Percentiles rank a stretch among this genome's conserved stretches.
Conservation (phyloP, 2,797 vertebrate species). For the Heteromormyrus szaboi region DNA sequence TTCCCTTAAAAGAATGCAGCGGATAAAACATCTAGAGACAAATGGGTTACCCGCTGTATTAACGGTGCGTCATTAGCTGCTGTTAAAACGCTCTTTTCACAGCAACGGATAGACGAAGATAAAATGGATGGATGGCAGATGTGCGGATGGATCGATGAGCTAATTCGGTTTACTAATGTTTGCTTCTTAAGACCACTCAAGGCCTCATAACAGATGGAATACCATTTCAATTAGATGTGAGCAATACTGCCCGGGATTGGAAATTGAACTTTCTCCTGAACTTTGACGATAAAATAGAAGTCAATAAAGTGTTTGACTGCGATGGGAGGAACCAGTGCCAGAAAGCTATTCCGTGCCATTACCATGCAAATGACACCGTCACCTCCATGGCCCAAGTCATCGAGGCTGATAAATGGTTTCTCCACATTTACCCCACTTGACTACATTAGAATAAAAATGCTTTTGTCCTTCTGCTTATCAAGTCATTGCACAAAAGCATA, state of each 20-base stretch:
- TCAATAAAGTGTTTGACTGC: conserved; percentile 32
- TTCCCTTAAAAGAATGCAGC: background rate
- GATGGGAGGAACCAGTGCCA: conserved; percentile 21
- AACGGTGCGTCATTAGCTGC: background rate
- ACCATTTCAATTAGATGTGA: conserved; percentile 35
- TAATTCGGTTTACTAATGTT: conserved; percentile 6
- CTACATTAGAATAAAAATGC: conserved; percentile 13
- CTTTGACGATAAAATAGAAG: conserved; percentile 22
- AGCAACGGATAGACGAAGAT: background rate
- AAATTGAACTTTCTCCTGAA: conserved; percentile 18
- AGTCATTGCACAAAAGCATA: background rate
- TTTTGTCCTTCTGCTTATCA: background rate
- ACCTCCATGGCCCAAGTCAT: conserved; percentile 31
- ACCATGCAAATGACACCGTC: conserved; percentile 36
- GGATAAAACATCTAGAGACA: background rate
- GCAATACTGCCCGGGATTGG: conserved; percentile 31
- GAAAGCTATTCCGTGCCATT: conserved; percentile 36
- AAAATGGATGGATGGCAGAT: background rate
- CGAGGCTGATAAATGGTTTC: conserved; percentile 25
- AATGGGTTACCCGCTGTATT: background rate
- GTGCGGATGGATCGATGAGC: background rate
- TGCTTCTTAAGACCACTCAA: conserved; percentile 13
- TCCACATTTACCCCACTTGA: background rate
- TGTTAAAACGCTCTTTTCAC: background rate
- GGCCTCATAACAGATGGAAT: conserved; percentile 6